Percentiles rank a stretch among this genome's conserved stretches.
Conservation (phyloP, 2,113 vertebrate genomes). For the Gopherus evgoodei region DNA sequence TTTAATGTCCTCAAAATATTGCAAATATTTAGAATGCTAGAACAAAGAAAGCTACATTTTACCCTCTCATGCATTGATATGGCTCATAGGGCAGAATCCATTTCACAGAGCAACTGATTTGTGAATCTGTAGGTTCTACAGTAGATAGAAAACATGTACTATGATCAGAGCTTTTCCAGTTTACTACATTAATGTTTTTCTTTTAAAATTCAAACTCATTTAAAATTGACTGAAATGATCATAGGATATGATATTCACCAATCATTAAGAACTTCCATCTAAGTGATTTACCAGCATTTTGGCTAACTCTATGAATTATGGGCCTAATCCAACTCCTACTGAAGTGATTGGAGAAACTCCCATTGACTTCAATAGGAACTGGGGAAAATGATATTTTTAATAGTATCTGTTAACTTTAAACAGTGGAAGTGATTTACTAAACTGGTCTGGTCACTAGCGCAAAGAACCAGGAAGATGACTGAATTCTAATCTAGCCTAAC, state of each 20-base stretch:
- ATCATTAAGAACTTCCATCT: not conserved
- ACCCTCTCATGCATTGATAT: not conserved
- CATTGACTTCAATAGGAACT: not conserved
- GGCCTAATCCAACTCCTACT: not conserved
- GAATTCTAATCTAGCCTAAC: fast-evolving
- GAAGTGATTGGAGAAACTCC: not conserved
- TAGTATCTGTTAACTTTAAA: not conserved
- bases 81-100: not conserved
- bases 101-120: not conserved
- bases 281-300: not conserved
- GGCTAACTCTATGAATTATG: not conserved
- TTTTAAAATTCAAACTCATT: not conserved
- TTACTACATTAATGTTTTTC: not conserved
- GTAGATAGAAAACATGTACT: not conserved
- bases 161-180: fast-evolving
- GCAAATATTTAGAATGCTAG: not conserved
- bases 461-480: not conserved
- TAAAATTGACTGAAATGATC: not conserved
- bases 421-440: not conserved
- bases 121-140: not conserved
- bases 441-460: not conserved
- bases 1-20: not conserved
- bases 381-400: not conserved
- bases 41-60: not conserved
- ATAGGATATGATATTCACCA: not conserved